Conservation (phyloP, 2,888 invertebrate species). For the Hirtodrosophila confusa region DNA sequence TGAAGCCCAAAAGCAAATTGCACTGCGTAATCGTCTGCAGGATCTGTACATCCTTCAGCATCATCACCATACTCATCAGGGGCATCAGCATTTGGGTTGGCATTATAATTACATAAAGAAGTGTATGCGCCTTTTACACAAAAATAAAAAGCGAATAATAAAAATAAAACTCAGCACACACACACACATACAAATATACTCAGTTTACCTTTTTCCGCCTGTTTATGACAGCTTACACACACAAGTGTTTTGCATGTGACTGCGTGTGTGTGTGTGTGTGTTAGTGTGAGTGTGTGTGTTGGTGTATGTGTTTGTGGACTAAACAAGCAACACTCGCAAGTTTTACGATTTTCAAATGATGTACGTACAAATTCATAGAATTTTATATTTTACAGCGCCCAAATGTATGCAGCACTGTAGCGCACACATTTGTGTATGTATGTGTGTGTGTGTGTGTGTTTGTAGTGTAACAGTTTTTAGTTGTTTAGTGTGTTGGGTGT, state of each 20-base stretch:
- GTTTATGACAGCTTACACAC: conserved; percentile 67
- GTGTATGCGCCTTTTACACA: conserved; percentile 65
- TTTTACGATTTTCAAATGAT: conserved; percentile 83
- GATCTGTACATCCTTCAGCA: conserved; percentile 32
- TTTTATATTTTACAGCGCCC: conserved; percentile 82
- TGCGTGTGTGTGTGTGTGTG: conserved; percentile 1
- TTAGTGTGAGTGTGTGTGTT: conserved; percentile 6
- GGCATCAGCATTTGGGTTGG: conserved; percentile 57
- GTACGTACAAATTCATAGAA: conserved; percentile 82
- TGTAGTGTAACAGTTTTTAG: conserved; percentile 52
- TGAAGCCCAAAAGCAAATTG: conserved; percentile 35
- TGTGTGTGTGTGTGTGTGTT: conserved; percentile 13
- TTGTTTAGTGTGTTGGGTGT: conserved; percentile 52
- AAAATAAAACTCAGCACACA: conserved; percentile 39
- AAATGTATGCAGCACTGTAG: conserved; percentile 58
- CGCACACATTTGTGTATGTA: neutral
- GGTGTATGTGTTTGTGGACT: conserved; percentile 21
- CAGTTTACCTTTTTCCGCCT: conserved; percentile 62
- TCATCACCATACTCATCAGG: conserved; percentile 41
- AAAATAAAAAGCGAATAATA: conserved; percentile 56
- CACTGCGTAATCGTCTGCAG: conserved; percentile 41
- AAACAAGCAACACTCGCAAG: conserved; percentile 68
- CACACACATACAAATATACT: conserved; percentile 7
- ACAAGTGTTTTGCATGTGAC: conserved; percentile 1
- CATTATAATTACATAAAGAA: conserved; percentile 72